Evolutionary conservation across 2,888 invertebrate genomes (phyloP), one percentile per base, ranked within the genome.

Genomic region (Sphaerophoria taeniata): DNA sequence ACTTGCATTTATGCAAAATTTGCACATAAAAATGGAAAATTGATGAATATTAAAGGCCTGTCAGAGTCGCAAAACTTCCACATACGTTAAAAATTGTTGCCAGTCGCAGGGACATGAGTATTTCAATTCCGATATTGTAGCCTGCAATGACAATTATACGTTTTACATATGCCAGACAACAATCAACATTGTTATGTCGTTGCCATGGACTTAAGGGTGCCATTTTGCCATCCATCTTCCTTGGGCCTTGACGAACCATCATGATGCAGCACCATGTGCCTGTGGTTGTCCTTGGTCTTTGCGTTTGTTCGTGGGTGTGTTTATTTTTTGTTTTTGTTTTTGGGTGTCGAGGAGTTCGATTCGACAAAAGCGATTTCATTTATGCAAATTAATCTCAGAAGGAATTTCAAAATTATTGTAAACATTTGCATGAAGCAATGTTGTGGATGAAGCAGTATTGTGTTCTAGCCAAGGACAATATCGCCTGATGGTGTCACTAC

Each of bases 351-450:
- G 24, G 24, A 24, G 24, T 24, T 24, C 24, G 24, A 24, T 24
- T 24, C 24, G 24, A 24, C 24, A 2, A 24, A 67, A 47, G 45
- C 71, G 61, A 80, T 80, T 72, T 56, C 51, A 61, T 84, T 84
- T 84, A 84, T 84, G 80, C 72, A 76, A 76, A 80, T 80, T 55
- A 63, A 51, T 79, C 58, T 71, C 24, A 67, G 67, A 65, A 45
- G 70, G 47, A 58, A 56, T 78, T 55, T 45, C 56, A 65, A 43
- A 65, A 56, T 45, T 53, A 74, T 79, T 72, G 63, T 51, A 53
- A 9, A 43, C 43, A 43, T 43, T 9, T 39, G 24, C 24, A 24
- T 39, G 39, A 11, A 43, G 43, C 43, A 11, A 9, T 43, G 34
- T 31, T 61, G 3, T 11, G 12, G 43, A 65, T 49, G 63, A 65